Evolutionary conservation across 1,140 invertebrate genomes (phyloP).

Genomic region (Pogonomyrmex barbatus): DNA sequence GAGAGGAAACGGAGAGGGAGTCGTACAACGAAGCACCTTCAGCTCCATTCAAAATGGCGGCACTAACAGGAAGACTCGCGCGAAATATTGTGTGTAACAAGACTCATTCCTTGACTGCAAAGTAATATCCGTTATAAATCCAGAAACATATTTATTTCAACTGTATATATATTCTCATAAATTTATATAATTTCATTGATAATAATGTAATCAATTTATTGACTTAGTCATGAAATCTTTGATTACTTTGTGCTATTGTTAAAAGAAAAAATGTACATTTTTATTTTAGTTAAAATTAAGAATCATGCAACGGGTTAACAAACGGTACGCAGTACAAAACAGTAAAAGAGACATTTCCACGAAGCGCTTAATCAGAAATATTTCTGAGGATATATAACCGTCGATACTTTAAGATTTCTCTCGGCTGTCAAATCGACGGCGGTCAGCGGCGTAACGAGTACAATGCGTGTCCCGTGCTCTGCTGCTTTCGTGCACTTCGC

Average conservation of each 20-base stretch:
- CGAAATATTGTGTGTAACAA: slow-evolving; percentile 1
- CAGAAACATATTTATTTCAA: background rate
- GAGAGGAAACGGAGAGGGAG: slow-evolving; percentile 23
- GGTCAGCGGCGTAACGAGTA: slow-evolving; percentile 24
- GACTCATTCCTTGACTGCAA: background rate
- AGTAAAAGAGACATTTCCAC: background rate
- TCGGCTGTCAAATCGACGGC: slow-evolving; percentile 48
- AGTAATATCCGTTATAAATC: background rate
- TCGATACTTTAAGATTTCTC: slow-evolving; percentile 42
- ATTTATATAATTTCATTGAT: background rate
- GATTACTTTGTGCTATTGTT: background rate
- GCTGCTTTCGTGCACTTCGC: slow-evolving; percentile 67
- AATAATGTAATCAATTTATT: slow-evolving; percentile 8
- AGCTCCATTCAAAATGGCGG: slow-evolving; percentile 76
- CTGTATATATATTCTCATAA: background rate
- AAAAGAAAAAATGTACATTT: background rate
- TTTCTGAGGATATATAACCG: background rate
- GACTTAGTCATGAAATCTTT: background rate
- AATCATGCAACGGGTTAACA: background rate
- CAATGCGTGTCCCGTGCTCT: slow-evolving; percentile 46
- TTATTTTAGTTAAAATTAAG: background rate
- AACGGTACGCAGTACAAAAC: background rate
- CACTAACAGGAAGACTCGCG: background rate
- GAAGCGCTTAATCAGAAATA: background rate
- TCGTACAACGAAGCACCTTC: slow-evolving; percentile 51